phyloP scores from a whole-genome alignment of 2,888 invertebrate genomes.

The Acronicta psi region DNA sequence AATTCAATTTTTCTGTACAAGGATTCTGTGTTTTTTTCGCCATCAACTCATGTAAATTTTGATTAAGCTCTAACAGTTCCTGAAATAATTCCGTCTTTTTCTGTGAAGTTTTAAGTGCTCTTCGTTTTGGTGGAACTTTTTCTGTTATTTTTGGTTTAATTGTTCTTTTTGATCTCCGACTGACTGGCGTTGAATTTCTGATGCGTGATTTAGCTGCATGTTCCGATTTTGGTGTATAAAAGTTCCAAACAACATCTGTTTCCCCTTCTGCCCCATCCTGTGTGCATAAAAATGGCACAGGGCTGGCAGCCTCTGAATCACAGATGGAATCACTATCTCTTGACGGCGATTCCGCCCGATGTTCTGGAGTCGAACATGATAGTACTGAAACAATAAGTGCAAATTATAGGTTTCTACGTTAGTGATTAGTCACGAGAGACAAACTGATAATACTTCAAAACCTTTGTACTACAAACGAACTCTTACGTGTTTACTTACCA shows the following conservation, averaged over 20 bases:
- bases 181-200: constrained; percentile 81
- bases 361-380: constrained; percentile 83
- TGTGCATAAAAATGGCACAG: constrained; percentile 85
- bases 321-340: constrained; percentile 82
- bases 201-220: constrained; percentile 63
- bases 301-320: constrained; percentile 82
- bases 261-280: constrained; percentile 86
- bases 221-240: constrained; percentile 84
- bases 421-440: neutral
- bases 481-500: no score
- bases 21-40: constrained; percentile 64
- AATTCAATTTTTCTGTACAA: constrained; percentile 64
- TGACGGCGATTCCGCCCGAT: constrained; percentile 76
- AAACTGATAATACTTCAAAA: no score
- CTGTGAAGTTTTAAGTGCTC: constrained; percentile 68
- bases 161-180: constrained; percentile 73
- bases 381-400: constrained; percentile 67
- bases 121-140: constrained; percentile 74
- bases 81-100: constrained; percentile 80
- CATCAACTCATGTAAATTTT: constrained; percentile 79
- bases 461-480: no score
- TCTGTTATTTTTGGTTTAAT: constrained; percentile 71
- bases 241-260: constrained; percentile 87
- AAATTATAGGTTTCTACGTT: neutral
- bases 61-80: constrained; percentile 82